Evolutionary conservation across 2,888 invertebrate species (phyloP).

Genomic region (Drosophila falleni): DNA sequence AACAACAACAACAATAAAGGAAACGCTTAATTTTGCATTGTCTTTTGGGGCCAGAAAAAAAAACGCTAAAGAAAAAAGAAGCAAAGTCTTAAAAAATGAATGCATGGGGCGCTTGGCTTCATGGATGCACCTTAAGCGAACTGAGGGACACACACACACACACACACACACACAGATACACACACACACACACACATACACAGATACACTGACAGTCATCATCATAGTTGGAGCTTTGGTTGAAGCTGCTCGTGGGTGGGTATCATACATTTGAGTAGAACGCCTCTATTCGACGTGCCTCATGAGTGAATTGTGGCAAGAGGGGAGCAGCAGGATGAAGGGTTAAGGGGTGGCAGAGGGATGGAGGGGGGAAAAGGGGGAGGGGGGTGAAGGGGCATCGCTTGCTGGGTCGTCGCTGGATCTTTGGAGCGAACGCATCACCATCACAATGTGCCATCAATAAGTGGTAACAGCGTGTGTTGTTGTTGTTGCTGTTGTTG

Average conservation of each 20-base stretch:
- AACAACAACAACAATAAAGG: constrained; percentile 78
- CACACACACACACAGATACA: constrained; percentile 36
- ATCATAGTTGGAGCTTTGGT: constrained; percentile 72
- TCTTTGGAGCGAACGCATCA: constrained; percentile 70
- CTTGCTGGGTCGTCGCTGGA: constrained; percentile 65
- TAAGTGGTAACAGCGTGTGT: constrained; percentile 81
- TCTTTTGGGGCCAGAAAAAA: constrained; percentile 66
- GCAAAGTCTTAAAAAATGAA: constrained; percentile 60
- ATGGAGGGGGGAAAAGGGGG: background rate
- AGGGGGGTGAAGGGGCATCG: constrained; percentile 32
- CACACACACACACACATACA: constrained; percentile 2
- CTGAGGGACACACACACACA: constrained; percentile 47
- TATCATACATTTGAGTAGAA: constrained; percentile 85
- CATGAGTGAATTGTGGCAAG: constrained; percentile 57
- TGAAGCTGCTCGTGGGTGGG: constrained; percentile 83
- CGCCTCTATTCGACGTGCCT: constrained; percentile 83
- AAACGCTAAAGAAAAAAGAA: constrained; percentile 27
- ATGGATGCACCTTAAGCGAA: constrained; percentile 67
- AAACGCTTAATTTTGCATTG: constrained; percentile 83
- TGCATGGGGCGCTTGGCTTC: constrained; percentile 68
- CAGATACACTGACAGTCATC: constrained; percentile 60
- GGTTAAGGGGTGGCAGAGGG: background rate
- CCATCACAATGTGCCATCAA: constrained; percentile 79
- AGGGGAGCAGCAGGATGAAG: background rate
- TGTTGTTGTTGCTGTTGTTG: constrained; percentile 56